Evolutionary conservation across 2,888 invertebrate species (phyloP).

Genomic region (Agrilus mali): DNA sequence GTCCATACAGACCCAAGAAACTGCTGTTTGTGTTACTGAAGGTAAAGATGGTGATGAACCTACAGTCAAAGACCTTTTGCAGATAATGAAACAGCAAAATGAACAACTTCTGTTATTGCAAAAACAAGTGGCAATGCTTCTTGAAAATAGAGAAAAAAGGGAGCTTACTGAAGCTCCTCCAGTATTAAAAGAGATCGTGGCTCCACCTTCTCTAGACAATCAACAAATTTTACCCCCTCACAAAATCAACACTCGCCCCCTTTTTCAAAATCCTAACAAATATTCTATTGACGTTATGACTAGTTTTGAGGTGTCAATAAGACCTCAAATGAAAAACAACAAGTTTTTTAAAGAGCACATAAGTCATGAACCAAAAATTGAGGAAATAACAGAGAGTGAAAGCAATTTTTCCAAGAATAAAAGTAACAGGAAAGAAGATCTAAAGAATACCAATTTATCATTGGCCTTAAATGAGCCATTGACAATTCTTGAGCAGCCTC

Average conservation of each 20-base stretch:
- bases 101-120: conserved; percentile 52
- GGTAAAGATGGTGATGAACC: conserved; percentile 32
- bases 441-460: conserved; percentile 21
- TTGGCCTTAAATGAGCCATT: conserved; percentile 26
- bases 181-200: conserved; percentile 6
- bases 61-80: conserved; percentile 45
- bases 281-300: conserved; percentile 61
- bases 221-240: conserved; percentile 6
- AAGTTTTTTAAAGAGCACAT: conserved; percentile 7
- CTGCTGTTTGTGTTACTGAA: conserved; percentile 26
- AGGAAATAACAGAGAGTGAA: conserved; percentile 23
- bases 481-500: conserved; percentile 26
- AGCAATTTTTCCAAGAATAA: neutral
- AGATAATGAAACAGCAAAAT: conserved; percentile 54
- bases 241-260: conserved; percentile 14
- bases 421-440: conserved; percentile 8
- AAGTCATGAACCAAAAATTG: conserved; percentile 21
- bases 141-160: conserved; percentile 26
- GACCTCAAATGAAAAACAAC: conserved; percentile 13
- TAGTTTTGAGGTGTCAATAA: conserved; percentile 48
- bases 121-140: conserved; percentile 47
- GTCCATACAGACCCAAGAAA: conserved; percentile 28
- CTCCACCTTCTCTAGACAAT: conserved; percentile 7
- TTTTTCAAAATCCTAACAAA: conserved; percentile 30
- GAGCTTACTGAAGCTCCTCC: conserved; percentile 17